These are phyloP conservation scores for Oscheius sp. DNA, from an alignment of 1,140 invertebrate genomes.

Conservation along the genomic window DNA sequence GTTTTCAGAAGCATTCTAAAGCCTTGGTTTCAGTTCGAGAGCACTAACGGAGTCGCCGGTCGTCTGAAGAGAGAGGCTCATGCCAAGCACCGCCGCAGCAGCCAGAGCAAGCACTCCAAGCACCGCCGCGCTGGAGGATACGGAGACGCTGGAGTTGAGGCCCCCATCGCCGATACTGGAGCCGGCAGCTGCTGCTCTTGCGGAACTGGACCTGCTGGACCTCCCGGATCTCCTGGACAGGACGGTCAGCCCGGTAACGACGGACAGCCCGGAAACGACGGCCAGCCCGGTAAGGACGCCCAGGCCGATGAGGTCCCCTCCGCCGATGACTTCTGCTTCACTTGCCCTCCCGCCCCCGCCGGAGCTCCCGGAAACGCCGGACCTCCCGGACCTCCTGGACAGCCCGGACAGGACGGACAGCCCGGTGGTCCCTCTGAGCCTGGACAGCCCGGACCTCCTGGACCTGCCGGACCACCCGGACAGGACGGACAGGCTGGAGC, in stretches of 20 bases:
- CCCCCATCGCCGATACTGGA: conserved; percentile 8
- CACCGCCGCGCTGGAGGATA: conserved; percentile 32
- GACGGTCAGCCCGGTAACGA: conserved; percentile 38
- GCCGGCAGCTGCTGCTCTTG: conserved; percentile 39
- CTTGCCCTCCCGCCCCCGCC: conserved; percentile 40
- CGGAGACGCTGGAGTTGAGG: conserved; percentile 33
- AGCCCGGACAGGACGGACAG: conserved; percentile 48
- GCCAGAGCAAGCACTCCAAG: conserved; percentile 14
- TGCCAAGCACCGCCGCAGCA: conserved; percentile 22
- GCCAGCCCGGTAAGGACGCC: conserved; percentile 39
- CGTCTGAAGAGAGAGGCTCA: conserved; percentile 27
- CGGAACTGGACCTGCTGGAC: conserved; percentile 32
- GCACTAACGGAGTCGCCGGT: conserved; percentile 17
- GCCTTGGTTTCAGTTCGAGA: conserved; percentile 17
- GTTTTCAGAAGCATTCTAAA: too few relatives aligned
- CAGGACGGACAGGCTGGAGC: conserved; percentile 46
- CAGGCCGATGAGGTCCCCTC: conserved; percentile 26
- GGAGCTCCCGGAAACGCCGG: conserved; percentile 47
- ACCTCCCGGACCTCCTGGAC: conserved; percentile 46
- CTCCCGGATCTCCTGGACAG: conserved; percentile 37
- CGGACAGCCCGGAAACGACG: conserved; percentile 36
- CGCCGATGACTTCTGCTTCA: conserved; percentile 42
- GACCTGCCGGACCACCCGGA: conserved; percentile 51
- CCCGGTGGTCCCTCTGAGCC: conserved; percentile 54
- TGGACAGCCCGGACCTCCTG: conserved; percentile 38